Base-by-base conservation (phyloP, 1,140 invertebrate genomes). In the Eumaeus atala region DNA sequence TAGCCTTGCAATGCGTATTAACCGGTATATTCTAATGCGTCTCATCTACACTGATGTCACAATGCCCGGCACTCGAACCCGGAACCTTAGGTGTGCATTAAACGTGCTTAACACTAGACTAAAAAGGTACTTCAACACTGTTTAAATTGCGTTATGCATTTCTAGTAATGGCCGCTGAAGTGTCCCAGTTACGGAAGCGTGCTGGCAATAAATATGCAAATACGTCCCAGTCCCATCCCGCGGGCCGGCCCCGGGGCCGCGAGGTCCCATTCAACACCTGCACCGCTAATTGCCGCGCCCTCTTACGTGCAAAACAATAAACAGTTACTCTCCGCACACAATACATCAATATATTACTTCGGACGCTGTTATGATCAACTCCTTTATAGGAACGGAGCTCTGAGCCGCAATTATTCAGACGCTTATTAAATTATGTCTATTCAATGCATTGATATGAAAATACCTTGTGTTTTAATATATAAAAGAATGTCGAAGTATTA, bases 201-300 rank as follows among this genome's bases (percentile, higher is more conserved):
- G 59, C 65, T 56, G 48, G 65, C 63, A 83, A 80, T 77, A 75
- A 77, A 77, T 70, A 80, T 73, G 66, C 64, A 67, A 77, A 78
- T 74, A 61, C 50, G 64, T 60, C 55, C 63, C 21, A 59, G 55
- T 59, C 62, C 49, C 64, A 62, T 67, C 57, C 61, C 63, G 51
- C 42, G 61, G 57, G 58, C 50, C 66, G 54, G 56, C 52, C 66
- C 62, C 56, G 60, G 70, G 73, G 76, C 70, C 71, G 71, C 55
- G 60, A 71, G 77, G 71, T 75, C 73, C 69, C 67, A 74, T 77
- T 85, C 82, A 82, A 70, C 80, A 85, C 72, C 72, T 75, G 73
- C 61, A 82, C 75, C 68, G 75, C 78, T 84, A 84, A 85, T 85
- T 82, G 74, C 80, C 77, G 78, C 75, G 72, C 78, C 81, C 77